Percentiles rank a stretch among this genome's conserved stretches.
These are phyloP conservation scores for Cyanocitta stelleri DNA, from an alignment of 2,113 vertebrate species.

Conservation along the genomic window DNA sequence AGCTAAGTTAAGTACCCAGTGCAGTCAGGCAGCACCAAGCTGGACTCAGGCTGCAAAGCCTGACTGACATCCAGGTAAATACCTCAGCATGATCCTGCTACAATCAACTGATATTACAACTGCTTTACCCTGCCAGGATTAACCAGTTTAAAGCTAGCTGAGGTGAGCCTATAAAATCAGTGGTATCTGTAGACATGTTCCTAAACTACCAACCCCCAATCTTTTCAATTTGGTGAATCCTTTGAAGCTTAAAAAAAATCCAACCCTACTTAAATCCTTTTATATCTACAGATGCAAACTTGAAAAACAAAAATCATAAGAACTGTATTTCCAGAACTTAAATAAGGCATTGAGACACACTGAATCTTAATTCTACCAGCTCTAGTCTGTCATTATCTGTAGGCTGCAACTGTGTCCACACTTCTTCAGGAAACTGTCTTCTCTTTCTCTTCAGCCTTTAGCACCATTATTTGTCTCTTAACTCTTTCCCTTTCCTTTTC, in stretches of 20 bases:
- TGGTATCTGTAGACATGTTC: not conserved
- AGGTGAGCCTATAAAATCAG: not conserved
- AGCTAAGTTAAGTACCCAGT: not conserved
- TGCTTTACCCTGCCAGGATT: constrained; percentile 18
- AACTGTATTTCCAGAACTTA: not conserved
- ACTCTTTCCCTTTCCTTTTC: not conserved
- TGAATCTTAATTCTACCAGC: not conserved
- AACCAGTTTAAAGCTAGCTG: not conserved
- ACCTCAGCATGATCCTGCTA: not conserved
- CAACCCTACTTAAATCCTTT: not conserved
- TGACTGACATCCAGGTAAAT: constrained; percentile 35
- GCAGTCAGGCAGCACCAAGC: not conserved
- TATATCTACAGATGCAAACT: not conserved
- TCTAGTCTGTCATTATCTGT: not conserved
- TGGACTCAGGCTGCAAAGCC: constrained; percentile 2
- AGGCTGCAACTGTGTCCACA: not conserved
- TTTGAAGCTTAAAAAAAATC: not conserved
- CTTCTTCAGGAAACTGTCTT: not conserved
- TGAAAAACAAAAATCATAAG: not conserved
- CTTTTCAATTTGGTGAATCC: constrained; percentile 1
- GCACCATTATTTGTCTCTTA: not conserved
- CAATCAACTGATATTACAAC: not conserved
- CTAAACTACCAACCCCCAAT: not conserved
- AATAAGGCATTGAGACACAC: not conserved
- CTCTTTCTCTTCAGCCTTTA: not conserved